Evolutionary conservation across 2,888 invertebrate species (phyloP), one percentile per base, ranked within the genome.

Genomic region (Meliscaeva auricollis): DNA sequence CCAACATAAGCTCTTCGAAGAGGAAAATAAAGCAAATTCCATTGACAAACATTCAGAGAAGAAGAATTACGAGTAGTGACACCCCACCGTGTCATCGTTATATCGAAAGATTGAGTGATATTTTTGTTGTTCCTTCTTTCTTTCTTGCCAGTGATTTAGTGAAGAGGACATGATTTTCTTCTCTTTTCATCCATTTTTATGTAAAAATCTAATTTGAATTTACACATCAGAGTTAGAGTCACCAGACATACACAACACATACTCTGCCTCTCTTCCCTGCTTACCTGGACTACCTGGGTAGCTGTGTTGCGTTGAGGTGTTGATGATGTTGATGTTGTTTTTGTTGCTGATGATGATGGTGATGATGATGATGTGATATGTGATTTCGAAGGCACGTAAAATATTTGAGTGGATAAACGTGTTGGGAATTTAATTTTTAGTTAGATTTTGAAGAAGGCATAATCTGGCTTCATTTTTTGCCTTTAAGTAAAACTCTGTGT

Each of bases 361-460:
- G 70, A 66, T 46, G 64, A 66, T 58, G 48, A 50, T 79, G 46
- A 46, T 52, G 54, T 35, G 82, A 78, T 68, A 68, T 83, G 78
- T 78, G 78, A 74, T 64, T 73, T 74, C 70, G 75, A 44, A 68
- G 48, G 84, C 84, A 84, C 84, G 84, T 84, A 84, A 84, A 84
- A 84, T 84, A 84, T 84, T 84, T 80, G 84, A 84, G 84, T 84
- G 84, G 72, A 54, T 84, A 84, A 80, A 84, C 84, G 84, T 84
- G 84, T 80, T 72, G 66, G 52, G 84, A 84, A 84, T 84, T 76
- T 84, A 76, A 84, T 80, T 80, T 80, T 20, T 38, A 38, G 20
- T 46, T 54, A 60, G 41, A 50, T 60, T 62, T 73, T 82, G 64
- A 81, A 76, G 70, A 76, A 60, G 69, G 69, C 64, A 26, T 48